A percentile compares a stretch with the other conserved stretches of the same genome.
Evolutionary conservation across 2,888 invertebrate species (phyloP).

Genomic region (Encarsia formosa): DNA sequence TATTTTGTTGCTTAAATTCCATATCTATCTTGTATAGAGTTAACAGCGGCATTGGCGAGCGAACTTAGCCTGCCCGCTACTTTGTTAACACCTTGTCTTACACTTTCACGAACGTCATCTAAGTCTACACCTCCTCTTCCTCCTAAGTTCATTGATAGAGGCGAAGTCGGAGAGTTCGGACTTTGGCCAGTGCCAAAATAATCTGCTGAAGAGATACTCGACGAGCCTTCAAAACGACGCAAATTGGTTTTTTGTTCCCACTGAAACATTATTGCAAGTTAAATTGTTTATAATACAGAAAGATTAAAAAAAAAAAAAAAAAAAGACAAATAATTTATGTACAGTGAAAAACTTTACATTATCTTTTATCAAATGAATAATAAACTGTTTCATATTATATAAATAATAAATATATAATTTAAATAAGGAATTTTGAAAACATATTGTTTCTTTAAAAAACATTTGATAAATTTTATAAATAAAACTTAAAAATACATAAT

Average conservation of each 20-base stretch:
- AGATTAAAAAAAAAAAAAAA: too few species aligned
- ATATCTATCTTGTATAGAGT: constrained; percentile 75
- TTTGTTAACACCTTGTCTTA: constrained; percentile 92
- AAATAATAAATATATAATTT: too few species aligned
- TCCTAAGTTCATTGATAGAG: constrained; percentile 41
- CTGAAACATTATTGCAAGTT: constrained; percentile 45
- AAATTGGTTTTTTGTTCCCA: constrained; percentile 58
- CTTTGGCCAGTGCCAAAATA: constrained; percentile 71
- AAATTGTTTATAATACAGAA: not conserved
- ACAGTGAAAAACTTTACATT: too few species aligned
- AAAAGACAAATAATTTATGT: too few species aligned
- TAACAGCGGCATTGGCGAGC: constrained; percentile 90
- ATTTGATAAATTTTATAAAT: too few species aligned
- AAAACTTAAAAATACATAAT: too few species aligned
- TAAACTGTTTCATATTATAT: too few species aligned
- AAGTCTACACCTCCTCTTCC: constrained; percentile 61
- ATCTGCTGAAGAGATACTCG: constrained; percentile 94
- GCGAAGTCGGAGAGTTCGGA: constrained; percentile 42
- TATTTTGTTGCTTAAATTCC: constrained; percentile 38
- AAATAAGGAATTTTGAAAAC: too few species aligned
- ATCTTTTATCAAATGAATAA: too few species aligned
- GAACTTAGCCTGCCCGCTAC: constrained; percentile 96
- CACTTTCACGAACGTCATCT: constrained; percentile 95
- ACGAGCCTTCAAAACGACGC: constrained; percentile 85
- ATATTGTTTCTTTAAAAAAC: too few species aligned